Base-by-base conservation (phyloP, 2,888 invertebrate species). In the Thecocarcelia acutangulata region DNA sequence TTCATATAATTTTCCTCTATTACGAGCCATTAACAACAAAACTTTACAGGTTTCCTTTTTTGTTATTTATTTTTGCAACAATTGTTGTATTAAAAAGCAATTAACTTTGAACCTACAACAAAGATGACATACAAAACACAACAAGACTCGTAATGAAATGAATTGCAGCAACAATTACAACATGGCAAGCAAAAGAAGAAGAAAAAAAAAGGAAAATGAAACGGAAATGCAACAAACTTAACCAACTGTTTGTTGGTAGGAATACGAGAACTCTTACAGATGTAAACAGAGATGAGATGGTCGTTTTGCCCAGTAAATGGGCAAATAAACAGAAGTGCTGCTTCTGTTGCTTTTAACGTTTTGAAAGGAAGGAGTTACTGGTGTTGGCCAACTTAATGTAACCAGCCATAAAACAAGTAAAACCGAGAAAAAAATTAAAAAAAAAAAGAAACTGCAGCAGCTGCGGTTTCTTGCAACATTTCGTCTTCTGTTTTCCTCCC, bases 341-440 rank as follows among this genome's bases (percentile, higher is more conserved):
- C 50, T 48, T 52, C 11, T 61, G 37, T 11, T 42, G 13, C 15
- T 69, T n/a, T 42, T 37, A 11, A 11, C 13, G 6, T 33, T 33
- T 33, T 8, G 9, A 50, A n/a, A 24, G 52, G 68, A 19, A 52
- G 58, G 17, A 15, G 70, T 59, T 42, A 28, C n/a, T 50, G 21
- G 40, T 44, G 37, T 19, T 66, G 59, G 58, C 78, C 78, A 59
- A 40, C 56, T 21, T 58, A 63, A 61, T 74, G 59, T 56, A 75
- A 75, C 63, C 80, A 70, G 63, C n/a, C 52, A 66, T 66, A 46
- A 28, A 66, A 64, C 58, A 76, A 70, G 50, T 28, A 80, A 46
- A 64, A 24, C 64, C 28, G 59, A 69, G 21, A 15, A 61, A 42
- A 58, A 69, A 64, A 24, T 5, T 33, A 8, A 24, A 17, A 58